phyloP scores from a whole-genome alignment of 1,140 invertebrate species.

The Macrobrachium nipponense region DNA sequence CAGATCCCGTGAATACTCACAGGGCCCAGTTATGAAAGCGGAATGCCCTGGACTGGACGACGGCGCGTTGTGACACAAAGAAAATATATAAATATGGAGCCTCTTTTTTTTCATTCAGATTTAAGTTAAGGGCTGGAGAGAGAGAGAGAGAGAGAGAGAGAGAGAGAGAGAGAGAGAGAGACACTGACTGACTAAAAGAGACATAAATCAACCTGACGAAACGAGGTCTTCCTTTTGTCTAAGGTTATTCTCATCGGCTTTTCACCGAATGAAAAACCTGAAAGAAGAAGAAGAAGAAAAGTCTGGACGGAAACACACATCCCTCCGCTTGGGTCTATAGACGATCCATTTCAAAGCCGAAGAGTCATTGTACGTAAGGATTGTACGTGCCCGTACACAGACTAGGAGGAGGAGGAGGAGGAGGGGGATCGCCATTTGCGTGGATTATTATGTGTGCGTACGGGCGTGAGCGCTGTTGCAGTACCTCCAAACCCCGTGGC shows the following conservation, averaged over 20 bases:
- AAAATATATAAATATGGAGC: neutral
- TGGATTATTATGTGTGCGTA: too few species aligned
- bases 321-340: too few species aligned
- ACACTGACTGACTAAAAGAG: neutral
- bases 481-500: too few species aligned
- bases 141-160: slow-evolving; percentile 38
- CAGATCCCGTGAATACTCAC: neutral
- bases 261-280: neutral
- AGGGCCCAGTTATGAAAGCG: neutral
- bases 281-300: neutral
- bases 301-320: neutral
- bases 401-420: too few species aligned
- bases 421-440: too few species aligned
- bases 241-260: too few species aligned
- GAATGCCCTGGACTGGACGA: neutral
- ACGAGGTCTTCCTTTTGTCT: too few species aligned
- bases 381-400: too few species aligned
- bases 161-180: slow-evolving; percentile 23
- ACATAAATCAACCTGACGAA: neutral
- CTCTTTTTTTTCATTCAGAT: too few species aligned
- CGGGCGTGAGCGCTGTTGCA: too few species aligned
- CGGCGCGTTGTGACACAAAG: neutral
- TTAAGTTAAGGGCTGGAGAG: neutral
- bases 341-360: too few species aligned
- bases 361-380: too few species aligned